Evolutionary conservation across 2,888 invertebrate species (phyloP).

Genomic region (Nemotelus pantherinus): DNA sequence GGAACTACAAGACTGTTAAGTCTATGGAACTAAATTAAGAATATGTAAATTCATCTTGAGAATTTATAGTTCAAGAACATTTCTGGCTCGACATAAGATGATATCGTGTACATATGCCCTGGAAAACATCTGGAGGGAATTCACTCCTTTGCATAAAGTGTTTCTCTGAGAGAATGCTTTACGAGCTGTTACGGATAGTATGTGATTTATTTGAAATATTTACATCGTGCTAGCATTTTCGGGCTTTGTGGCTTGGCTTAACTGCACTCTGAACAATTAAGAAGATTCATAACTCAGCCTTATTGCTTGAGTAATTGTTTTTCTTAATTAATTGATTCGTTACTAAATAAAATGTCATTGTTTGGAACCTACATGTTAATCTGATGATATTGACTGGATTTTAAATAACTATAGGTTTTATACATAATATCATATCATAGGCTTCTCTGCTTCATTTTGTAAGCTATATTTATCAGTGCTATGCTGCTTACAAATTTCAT

Average conservation of each 20-base stretch:
- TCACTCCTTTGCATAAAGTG: no score
- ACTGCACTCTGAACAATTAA: conserved; percentile 42
- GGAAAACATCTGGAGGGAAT: background rate
- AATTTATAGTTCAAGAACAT: conserved; percentile 35
- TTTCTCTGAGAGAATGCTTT: conserved; percentile 24
- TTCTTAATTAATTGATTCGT: conserved; percentile 65
- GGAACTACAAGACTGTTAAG: background rate
- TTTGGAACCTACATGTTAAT: no score
- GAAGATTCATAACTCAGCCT: conserved; percentile 42
- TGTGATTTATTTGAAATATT: conserved; percentile 37
- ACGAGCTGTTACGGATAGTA: background rate
- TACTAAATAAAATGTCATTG: background rate
- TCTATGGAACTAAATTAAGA: conserved; percentile 36
- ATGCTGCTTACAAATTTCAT: no score
- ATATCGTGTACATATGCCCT: background rate
- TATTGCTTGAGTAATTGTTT: conserved; percentile 60
- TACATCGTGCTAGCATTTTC: conserved; percentile 42
- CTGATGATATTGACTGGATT: no score
- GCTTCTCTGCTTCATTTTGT: no score
- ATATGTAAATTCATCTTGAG: conserved; percentile 30
- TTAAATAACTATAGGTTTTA: no score
- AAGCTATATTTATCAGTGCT: no score
- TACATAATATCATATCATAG: no score
- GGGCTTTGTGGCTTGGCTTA: conserved; percentile 43
- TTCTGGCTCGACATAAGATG: background rate